phyloP scores from a whole-genome alignment of 2,888 invertebrate species.

The Cerastis rubricosa region DNA sequence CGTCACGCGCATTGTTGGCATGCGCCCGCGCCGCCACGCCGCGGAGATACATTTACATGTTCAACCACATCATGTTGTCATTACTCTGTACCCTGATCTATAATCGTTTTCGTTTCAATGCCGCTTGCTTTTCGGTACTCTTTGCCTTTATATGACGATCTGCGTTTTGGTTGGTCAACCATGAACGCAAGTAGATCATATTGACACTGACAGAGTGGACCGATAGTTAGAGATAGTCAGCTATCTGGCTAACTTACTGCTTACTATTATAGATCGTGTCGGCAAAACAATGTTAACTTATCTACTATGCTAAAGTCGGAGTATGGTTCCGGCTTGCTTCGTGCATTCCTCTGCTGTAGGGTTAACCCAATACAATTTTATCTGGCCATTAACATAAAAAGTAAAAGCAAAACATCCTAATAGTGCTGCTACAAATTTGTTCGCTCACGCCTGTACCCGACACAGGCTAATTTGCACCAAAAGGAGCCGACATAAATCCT shows the following conservation, averaged over 20 bases:
- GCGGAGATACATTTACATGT: conserved; percentile 65
- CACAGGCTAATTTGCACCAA: conserved; percentile 88
- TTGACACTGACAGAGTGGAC: conserved; percentile 52
- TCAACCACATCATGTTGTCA: conserved; percentile 70
- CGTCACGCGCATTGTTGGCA: conserved; percentile 77
- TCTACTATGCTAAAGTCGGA: conserved; percentile 35
- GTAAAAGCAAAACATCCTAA: conserved; percentile 66
- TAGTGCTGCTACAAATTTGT: conserved; percentile 82
- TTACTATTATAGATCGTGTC: conserved; percentile 50
- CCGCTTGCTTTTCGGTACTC: conserved; percentile 38
- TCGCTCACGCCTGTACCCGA: conserved; percentile 84
- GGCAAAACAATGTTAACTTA: conserved; percentile 50
- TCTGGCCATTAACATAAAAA: conserved; percentile 58
- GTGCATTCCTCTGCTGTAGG: conserved; percentile 35
- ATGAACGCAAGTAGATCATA: conserved; percentile 21
- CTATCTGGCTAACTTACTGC: conserved; percentile 40
- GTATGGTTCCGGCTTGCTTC: conserved; percentile 23
- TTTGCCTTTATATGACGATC: conserved; percentile 32
- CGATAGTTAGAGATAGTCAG: conserved; percentile 21
- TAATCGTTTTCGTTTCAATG: conserved; percentile 58
- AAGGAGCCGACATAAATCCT: conserved; percentile 87
- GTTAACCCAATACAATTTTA: conserved; percentile 42
- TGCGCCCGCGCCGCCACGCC: conserved; percentile 63
- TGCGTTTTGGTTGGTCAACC: conserved; percentile 31
- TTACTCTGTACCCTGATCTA: conserved; percentile 68